Base-by-base conservation (phyloP, 2,113 vertebrate species). In the Ophthalmolycus amberensis region DNA sequence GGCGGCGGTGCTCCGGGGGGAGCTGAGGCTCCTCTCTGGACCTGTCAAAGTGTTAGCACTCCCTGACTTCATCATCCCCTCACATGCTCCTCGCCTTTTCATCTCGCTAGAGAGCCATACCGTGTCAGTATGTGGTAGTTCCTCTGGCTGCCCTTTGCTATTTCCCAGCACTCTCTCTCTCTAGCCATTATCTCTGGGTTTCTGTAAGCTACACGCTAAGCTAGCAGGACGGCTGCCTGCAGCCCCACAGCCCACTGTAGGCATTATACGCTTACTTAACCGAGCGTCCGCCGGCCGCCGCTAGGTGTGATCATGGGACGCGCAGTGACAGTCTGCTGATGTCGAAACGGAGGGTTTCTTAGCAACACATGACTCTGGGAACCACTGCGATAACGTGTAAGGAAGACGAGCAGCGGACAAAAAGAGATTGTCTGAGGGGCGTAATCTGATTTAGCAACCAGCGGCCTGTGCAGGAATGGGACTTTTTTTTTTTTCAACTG, bases 391-490 rank as follows among this genome's bases (percentile, higher is more conserved):
- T 94, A 93, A 91, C 89, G 78, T 92, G 90, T 86, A 84, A 87
- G 90, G 86, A 74, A 88, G 89, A 84, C 37, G 37, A 75, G 80
- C 79, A 79, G 73, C 71, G 87, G 81, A 94, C 93, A 94, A 92
- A 85, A 89, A 85, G 83, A 74, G 90, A 89, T 89, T 95, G 93
- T 95, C 83, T 88, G 64, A 80, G 70, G 62, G 76, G 68, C 7
- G 67, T 94, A 94, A 95, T 95, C 89, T 90, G 92, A 95, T 95
- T 95, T 94, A 89, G 82, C 84, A 60, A 71, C 77, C 85, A 88
- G 87, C 82, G 67, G 80, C 71, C 81, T 40, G 77, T 75, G 81
- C 85, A 83, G 85, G 87, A 92, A 85, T 82, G 83, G 40, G 79
- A 89, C 25, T 29, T 29, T 75, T 62, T 87, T 91, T 34, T 34